Evolutionary conservation across 2,888 invertebrate species (phyloP).

Genomic region (Coleophora deauratella): DNA sequence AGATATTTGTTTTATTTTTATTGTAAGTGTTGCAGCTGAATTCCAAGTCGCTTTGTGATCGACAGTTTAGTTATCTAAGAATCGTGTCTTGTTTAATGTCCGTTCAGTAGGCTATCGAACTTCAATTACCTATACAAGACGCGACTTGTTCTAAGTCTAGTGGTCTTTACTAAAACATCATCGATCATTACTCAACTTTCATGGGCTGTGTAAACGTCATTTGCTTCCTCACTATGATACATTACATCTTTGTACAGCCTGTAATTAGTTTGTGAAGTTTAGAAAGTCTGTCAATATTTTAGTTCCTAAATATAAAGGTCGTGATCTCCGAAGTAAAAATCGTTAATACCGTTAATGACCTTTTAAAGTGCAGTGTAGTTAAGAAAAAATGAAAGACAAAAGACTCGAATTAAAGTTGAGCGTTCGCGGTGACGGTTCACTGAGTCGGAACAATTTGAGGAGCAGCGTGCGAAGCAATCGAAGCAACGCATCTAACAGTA

Average conservation of each 20-base stretch:
- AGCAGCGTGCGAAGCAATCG: slow-evolving; percentile 58
- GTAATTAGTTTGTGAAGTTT: slow-evolving; percentile 38
- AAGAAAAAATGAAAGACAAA: slow-evolving; percentile 58
- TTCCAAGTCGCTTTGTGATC: slow-evolving; percentile 32
- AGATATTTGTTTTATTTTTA: slow-evolving; percentile 42
- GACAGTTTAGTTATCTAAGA: slow-evolving; percentile 52
- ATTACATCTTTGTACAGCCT: slow-evolving; percentile 30
- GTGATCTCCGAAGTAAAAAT: slow-evolving; percentile 14
- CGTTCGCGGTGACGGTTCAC: slow-evolving; percentile 63
- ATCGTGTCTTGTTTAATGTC: slow-evolving; percentile 39
- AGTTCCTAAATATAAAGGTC: slow-evolving; percentile 23
- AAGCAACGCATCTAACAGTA: slow-evolving; percentile 43
- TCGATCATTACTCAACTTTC: slow-evolving; percentile 53
- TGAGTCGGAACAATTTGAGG: slow-evolving; percentile 51
- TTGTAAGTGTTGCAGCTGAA: slow-evolving; percentile 26
- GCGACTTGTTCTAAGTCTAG: slow-evolving; percentile 44
- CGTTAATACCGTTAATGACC: neutral
- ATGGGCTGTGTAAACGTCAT: slow-evolving; percentile 41
- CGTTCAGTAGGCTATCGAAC: slow-evolving; percentile 27
- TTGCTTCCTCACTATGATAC: slow-evolving; percentile 49
- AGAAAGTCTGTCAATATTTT: slow-evolving; percentile 25
- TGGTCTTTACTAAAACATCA: slow-evolving; percentile 54
- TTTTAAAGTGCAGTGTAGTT: slow-evolving; percentile 19
- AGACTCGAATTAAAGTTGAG: slow-evolving; percentile 64
- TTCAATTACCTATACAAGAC: slow-evolving; percentile 54